phyloP scores from a whole-genome alignment of 2,888 invertebrate species.

The Eustalomyia histrio region DNA sequence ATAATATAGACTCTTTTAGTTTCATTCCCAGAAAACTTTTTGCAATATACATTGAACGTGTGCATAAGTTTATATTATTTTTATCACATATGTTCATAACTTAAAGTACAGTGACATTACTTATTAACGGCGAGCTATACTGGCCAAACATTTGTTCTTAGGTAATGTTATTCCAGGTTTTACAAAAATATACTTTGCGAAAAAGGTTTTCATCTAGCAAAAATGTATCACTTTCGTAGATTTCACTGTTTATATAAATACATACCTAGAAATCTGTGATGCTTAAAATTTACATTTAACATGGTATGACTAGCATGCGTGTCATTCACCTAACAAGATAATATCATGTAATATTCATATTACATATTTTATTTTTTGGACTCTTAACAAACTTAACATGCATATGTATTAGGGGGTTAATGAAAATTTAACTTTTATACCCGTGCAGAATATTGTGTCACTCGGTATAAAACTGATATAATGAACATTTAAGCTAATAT shows the following conservation, averaged over 20 bases:
- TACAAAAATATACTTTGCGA: background rate
- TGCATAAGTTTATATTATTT: background rate
- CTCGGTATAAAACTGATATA: too few relatives aligned
- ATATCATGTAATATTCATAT: slow-evolving; percentile 32
- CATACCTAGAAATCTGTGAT: background rate
- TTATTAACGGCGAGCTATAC: background rate
- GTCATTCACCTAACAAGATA: slow-evolving; percentile 33
- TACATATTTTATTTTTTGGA: background rate
- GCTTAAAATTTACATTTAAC: background rate
- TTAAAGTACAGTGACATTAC: background rate
- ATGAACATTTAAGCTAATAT: too few relatives aligned
- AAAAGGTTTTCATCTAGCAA: too few relatives aligned
- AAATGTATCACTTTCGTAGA: background rate
- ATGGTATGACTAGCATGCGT: background rate
- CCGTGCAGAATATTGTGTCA: too few relatives aligned
- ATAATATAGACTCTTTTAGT: background rate
- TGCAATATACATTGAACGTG: slow-evolving; percentile 16
- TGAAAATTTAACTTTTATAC: too few relatives aligned
- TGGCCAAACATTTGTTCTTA: background rate
- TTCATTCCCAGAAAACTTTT: background rate
- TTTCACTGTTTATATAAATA: background rate
- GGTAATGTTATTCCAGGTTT: background rate
- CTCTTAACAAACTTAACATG: slow-evolving; percentile 7
- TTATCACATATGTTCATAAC: background rate
- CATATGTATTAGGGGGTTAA: too few relatives aligned